Conservation (phyloP, 2,113 vertebrate species). For the Psilopogon haemacephalus region DNA sequence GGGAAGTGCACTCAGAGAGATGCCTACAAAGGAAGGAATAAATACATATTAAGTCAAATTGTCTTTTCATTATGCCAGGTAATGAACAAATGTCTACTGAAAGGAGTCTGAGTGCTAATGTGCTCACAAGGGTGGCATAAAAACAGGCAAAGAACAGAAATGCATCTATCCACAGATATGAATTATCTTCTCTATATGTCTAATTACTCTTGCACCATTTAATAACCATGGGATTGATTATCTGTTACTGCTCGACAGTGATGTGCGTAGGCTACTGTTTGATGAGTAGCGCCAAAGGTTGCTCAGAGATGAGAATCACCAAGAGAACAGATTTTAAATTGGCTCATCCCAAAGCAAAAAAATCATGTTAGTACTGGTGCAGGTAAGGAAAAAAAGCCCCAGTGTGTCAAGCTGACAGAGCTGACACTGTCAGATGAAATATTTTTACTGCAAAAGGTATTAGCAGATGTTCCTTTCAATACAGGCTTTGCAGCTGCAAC, state of each 20-base stretch:
- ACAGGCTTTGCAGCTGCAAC: background rate
- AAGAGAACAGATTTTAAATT: background rate
- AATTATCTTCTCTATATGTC: background rate
- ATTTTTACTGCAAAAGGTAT: background rate
- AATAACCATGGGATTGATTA: background rate
- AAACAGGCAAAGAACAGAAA: background rate
- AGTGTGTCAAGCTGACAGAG: background rate
- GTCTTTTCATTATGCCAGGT: background rate
- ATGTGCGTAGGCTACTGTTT: background rate
- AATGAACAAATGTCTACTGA: background rate
- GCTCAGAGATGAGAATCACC: background rate
- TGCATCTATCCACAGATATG: background rate
- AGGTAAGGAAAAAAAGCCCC: background rate
- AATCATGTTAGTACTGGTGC: background rate
- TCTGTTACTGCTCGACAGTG: background rate
- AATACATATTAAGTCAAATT: background rate
- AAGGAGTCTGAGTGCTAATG: background rate
- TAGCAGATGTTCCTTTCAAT: background rate
- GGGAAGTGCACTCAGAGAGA: constrained; percentile 89
- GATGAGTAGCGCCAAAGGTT: background rate
- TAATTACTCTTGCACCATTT: constrained; percentile 12
- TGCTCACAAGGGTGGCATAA: background rate
- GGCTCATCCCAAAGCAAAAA: background rate
- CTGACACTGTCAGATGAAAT: background rate
- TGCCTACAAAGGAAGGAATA: constrained; percentile 74